These are phyloP conservation scores for Tetramorium simillimum DNA, from an alignment of 1,140 invertebrate genomes.

Conservation along the genomic window DNA sequence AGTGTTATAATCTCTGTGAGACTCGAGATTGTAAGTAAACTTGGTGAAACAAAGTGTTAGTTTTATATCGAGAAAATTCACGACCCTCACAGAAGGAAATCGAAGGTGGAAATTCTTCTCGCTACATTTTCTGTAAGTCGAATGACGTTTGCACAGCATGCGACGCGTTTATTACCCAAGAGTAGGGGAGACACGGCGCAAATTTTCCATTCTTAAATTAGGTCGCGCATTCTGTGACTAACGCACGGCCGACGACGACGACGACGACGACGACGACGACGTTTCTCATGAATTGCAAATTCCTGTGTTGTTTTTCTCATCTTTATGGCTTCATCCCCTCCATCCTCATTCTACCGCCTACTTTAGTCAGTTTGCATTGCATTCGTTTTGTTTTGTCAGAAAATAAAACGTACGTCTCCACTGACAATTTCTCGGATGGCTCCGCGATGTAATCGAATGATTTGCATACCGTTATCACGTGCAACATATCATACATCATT, in stretches of 20 bases:
- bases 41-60: too few relatives aligned
- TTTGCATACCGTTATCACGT: slow-evolving; percentile 18
- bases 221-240: slow-evolving; percentile 67
- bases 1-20: too few relatives aligned
- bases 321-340: slow-evolving; percentile 20
- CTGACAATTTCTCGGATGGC: slow-evolving; percentile 7
- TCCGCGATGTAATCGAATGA: slow-evolving; percentile 20
- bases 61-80: too few relatives aligned
- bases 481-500: background rate
- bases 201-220: slow-evolving; percentile 66
- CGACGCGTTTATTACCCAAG: slow-evolving; percentile 53
- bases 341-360: background rate
- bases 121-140: slow-evolving; percentile 47
- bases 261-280: slow-evolving; percentile 43
- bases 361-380: slow-evolving; percentile 30
- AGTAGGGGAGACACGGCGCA: slow-evolving; percentile 35
- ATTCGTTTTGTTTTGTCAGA: slow-evolving; percentile 36
- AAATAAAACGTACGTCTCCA: slow-evolving; percentile 36
- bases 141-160: slow-evolving; percentile 52
- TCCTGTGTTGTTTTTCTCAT: slow-evolving; percentile 47
- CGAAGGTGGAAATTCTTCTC: slow-evolving; percentile 39
- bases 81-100: background rate
- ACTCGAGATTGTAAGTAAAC: too few relatives aligned
- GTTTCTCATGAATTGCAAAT: slow-evolving; percentile 70
- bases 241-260: slow-evolving; percentile 55